A percentile compares a stretch with the other conserved stretches of the same genome.
These are phyloP conservation scores for Coelopa pilipes DNA, from an alignment of 2,888 invertebrate species.

Conservation along the genomic window DNA sequence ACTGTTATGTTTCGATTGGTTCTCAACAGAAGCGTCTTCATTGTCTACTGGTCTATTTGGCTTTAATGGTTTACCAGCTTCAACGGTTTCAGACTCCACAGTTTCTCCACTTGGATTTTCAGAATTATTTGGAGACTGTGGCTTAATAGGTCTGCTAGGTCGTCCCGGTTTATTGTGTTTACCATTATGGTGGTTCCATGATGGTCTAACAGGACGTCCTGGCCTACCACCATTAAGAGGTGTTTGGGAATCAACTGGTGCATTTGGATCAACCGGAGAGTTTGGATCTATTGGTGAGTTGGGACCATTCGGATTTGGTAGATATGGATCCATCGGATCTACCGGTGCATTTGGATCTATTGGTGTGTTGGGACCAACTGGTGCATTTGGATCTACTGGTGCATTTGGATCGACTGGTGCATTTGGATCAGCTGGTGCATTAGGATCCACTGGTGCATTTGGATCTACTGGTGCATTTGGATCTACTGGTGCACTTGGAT, in stretches of 20 bases:
- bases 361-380: slow-evolving; percentile 25
- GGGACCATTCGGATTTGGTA: too few species aligned
- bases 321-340: slow-evolving; percentile 30
- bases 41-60: slow-evolving; percentile 32
- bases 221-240: slow-evolving; percentile 43
- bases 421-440: slow-evolving; percentile 28
- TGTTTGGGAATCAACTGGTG: slow-evolving; percentile 33
- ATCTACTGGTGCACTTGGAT: slow-evolving; percentile 28
- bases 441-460: slow-evolving; percentile 26
- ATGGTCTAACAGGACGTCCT: not conserved
- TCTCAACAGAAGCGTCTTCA: slow-evolving; percentile 42
- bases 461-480: slow-evolving; percentile 32
- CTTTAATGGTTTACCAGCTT: slow-evolving; percentile 37
- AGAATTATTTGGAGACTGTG: too few species aligned
- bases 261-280: slow-evolving; percentile 36
- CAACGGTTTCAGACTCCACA: slow-evolving; percentile 47
- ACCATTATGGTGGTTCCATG: not conserved
- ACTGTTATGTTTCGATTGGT: slow-evolving; percentile 34
- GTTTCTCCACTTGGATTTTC: slow-evolving; percentile 9
- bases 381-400: not conserved
- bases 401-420: slow-evolving; percentile 35
- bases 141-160: slow-evolving; percentile 6
- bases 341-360: slow-evolving; percentile 35
- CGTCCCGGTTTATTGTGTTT: not conserved
- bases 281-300: too few species aligned